Base-by-base conservation (phyloP, 2,113 vertebrate species). In the Osmerus eperlanus region DNA sequence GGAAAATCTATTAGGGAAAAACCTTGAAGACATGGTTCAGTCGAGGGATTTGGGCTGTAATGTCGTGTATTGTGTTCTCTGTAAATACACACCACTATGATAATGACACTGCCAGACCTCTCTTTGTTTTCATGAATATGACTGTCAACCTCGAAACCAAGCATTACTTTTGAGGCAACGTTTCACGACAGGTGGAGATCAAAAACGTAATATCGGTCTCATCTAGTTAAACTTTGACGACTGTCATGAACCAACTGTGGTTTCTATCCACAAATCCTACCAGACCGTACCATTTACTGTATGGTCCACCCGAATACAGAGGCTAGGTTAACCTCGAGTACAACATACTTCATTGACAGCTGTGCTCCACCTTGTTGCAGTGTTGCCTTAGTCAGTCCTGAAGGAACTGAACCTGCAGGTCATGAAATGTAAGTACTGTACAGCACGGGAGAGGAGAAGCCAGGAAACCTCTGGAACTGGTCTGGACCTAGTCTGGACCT, bases 391-490 rank as follows among this genome's bases (percentile, higher is more conserved):
- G 73, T 84, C 83, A 89, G 90, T 82, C 88, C 58, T 86, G 78
- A 83, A 77, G 90, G 87, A 85, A 76, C 63, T 81, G 82, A 81
- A 75, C 78, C 85, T 78, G 78, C 85, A 83, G 80, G 76, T 84
- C 72, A 82, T 81, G 72, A 80, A 68, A 82, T 90, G 92, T 91
- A 90, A 91, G 92, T 91, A 91, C 73, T 67, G 74, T 72, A 75
- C 68, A 83, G 72, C 80, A 66, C 28, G 29, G 67, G 70, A 67
- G 82, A 74, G 83, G 81, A 82, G 88, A 85, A 70, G 76, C 77
- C 77, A 76, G 81, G 65, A 74, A 62, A 54, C 71, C 64, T 70
- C 72, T 19, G 14, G 61, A 79, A 28, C 2, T 11, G 11, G 62
- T 1, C 5, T 62, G 21, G 60, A 41, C 36, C 36, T 41, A 1